Evolutionary conservation across 2,888 invertebrate species (phyloP).

Genomic region (Biston stratarius): DNA sequence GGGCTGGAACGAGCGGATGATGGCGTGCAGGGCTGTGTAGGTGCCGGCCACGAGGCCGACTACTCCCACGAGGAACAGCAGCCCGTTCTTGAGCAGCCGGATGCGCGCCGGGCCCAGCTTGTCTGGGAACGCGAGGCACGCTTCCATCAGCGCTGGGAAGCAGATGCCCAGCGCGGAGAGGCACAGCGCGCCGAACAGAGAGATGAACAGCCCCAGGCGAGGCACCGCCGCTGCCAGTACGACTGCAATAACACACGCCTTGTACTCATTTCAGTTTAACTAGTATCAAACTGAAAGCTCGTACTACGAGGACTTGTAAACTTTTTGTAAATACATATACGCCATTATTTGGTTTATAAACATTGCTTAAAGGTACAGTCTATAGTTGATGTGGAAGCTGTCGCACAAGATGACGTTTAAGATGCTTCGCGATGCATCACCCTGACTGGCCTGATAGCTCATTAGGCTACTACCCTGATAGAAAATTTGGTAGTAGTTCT

Average conservation of each 20-base stretch:
- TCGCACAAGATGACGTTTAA: too few relatives aligned
- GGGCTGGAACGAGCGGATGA: constrained; percentile 75
- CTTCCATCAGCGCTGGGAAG: constrained; percentile 91
- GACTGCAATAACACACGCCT: constrained; percentile 81
- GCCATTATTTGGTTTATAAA: too few relatives aligned
- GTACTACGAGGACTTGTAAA: too few relatives aligned
- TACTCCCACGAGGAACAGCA: constrained; percentile 87
- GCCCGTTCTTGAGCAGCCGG: constrained; percentile 77
- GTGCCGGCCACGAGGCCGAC: constrained; percentile 89
- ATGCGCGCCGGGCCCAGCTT: constrained; percentile 73
- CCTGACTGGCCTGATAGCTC: too few relatives aligned
- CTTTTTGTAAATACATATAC: too few relatives aligned
- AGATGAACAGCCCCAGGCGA: constrained; percentile 92
- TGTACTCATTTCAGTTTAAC: background rate
- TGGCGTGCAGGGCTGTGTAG: constrained; percentile 87
- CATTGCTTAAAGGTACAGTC: too few relatives aligned
- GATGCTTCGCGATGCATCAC: too few relatives aligned
- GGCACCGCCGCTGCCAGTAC: constrained; percentile 92
- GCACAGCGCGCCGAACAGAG: constrained; percentile 94
- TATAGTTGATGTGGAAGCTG: too few relatives aligned
- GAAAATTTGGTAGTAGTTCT: too few relatives aligned
- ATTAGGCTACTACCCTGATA: too few relatives aligned
- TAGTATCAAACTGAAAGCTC: background rate
- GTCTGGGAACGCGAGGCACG: constrained; percentile 79
- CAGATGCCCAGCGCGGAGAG: constrained; percentile 95